Conservation (phyloP, 2,797 vertebrate species). For the Gambelia wislizenii region DNA sequence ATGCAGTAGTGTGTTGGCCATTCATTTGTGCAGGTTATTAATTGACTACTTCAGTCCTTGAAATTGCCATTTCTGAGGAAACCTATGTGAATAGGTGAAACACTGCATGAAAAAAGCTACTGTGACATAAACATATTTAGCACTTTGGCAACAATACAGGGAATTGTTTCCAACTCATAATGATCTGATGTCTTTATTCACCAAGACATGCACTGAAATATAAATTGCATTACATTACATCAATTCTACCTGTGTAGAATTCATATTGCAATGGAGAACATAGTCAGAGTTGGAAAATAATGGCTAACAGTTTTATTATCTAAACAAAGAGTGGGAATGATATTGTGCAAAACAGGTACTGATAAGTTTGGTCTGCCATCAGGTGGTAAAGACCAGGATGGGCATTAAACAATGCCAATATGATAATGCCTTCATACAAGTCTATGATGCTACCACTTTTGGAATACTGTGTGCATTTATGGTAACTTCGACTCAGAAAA, state of each 20-base stretch:
- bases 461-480: neutral
- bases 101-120: constrained; percentile 3
- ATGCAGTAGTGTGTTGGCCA: neutral
- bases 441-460: neutral
- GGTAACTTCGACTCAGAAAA: neutral
- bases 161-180: neutral
- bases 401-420: too few relatives aligned
- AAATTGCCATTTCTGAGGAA: neutral
- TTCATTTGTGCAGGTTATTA: neutral
- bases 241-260: neutral
- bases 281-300: neutral
- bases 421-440: too few relatives aligned
- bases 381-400: neutral
- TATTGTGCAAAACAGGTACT: neutral
- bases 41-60: neutral
- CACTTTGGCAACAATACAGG: neutral
- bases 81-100: neutral
- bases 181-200: neutral
- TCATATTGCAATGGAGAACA: neutral
- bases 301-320: neutral
- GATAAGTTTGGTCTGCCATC: neutral
- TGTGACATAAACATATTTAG: constrained; percentile 5
- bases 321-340: neutral
- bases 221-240: neutral
- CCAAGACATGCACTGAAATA: neutral